These are phyloP conservation scores for Microcebus jonahi DNA, from an alignment of 2,113 vertebrate species.

Conservation along the genomic window DNA sequence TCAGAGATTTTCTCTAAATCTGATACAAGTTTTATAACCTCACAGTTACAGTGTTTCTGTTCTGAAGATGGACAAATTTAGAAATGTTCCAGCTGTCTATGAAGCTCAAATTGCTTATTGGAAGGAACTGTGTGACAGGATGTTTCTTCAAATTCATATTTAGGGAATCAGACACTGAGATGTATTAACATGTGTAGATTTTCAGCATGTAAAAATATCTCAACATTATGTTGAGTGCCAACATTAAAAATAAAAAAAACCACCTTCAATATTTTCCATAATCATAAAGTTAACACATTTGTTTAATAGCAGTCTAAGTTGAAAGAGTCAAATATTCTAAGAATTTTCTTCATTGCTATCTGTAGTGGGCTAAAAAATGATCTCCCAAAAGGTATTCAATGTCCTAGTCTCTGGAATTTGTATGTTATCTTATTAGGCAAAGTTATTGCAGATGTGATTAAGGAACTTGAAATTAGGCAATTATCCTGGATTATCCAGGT, in stretches of 20 bases:
- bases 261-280: constrained; percentile 23
- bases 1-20: constrained; percentile 15
- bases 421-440: background rate
- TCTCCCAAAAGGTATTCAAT: background rate
- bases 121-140: constrained; percentile 26
- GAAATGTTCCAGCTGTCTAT: constrained; percentile 52
- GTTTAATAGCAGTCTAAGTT: background rate
- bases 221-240: constrained; percentile 18
- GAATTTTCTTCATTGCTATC: background rate
- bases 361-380: background rate
- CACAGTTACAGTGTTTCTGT: constrained; percentile 63
- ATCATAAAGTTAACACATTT: background rate
- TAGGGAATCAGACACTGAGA: constrained; percentile 43
- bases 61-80: constrained; percentile 67
- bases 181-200: constrained; percentile 27
- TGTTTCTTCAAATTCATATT: constrained; percentile 54
- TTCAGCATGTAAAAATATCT: constrained; percentile 56
- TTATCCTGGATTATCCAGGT: background rate
- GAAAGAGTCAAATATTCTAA: background rate
- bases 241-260: constrained; percentile 9
- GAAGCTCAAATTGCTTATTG: constrained; percentile 61
- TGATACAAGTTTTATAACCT: constrained; percentile 27
- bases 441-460: background rate
- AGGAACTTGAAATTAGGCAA: background rate
- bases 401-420: background rate